These are phyloP conservation scores for Tilapia sparmanii DNA, from an alignment of 2,113 vertebrate genomes.

Conservation along the genomic window DNA sequence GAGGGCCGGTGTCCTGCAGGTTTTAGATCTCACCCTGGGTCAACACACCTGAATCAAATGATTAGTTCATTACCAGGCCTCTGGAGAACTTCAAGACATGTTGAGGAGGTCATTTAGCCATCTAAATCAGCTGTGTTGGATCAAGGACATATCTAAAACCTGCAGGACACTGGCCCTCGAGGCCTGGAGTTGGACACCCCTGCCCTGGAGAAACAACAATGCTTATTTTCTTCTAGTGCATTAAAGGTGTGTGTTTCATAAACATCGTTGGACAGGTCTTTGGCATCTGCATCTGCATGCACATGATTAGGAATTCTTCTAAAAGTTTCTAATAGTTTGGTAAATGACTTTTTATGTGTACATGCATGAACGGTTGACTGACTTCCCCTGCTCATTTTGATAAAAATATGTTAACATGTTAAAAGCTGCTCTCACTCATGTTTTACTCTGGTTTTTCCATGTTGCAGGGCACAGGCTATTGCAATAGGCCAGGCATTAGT, in stretches of 20 bases:
- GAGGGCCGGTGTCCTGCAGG: background rate
- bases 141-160: background rate
- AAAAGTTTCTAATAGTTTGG: background rate
- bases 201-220: background rate
- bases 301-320: background rate
- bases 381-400: background rate
- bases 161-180: background rate
- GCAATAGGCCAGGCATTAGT: constrained; percentile 95
- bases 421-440: background rate
- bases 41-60: background rate
- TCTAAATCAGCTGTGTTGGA: background rate
- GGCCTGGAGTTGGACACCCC: background rate
- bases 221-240: background rate
- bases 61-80: background rate
- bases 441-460: background rate
- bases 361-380: background rate
- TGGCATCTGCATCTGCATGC: background rate
- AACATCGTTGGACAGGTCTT: background rate
- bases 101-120: background rate
- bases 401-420: background rate
- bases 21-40: background rate
- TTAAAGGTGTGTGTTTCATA: background rate
- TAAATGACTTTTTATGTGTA: background rate
- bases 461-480: constrained; percentile 87
- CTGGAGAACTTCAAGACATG: background rate